Evolutionary conservation across 2,797 vertebrate species (phyloP).

Genomic region (Sebastiscus tertius): DNA sequence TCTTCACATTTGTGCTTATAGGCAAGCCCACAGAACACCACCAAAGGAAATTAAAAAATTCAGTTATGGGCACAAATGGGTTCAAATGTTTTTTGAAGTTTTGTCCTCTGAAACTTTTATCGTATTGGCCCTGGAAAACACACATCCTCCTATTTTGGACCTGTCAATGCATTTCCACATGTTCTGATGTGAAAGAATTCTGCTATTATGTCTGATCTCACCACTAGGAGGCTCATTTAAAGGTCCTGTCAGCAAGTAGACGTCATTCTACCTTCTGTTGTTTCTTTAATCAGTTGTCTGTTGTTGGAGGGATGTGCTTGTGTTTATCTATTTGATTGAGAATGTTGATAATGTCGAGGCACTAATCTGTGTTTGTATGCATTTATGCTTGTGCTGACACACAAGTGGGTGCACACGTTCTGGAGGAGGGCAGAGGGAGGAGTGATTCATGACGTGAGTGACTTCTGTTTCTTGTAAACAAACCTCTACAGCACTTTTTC

Average conservation of each 20-base stretch:
- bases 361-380: neutral
- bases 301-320: neutral
- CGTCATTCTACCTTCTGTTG: neutral
- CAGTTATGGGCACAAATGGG: too few species aligned
- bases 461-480: constrained; percentile 5
- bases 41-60: fast-evolving
- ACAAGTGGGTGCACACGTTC: neutral
- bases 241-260: neutral
- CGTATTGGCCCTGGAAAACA: neutral
- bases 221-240: constrained; percentile 12
- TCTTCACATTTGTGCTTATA: too few species aligned
- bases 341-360: neutral
- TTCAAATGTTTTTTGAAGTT: neutral
- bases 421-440: neutral
- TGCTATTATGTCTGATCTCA: neutral
- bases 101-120: neutral
- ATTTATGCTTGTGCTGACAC: neutral
- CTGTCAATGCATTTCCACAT: neutral
- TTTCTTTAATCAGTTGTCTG: neutral
- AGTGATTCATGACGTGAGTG: neutral
- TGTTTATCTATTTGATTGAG: neutral
- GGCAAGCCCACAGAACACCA: too few species aligned
- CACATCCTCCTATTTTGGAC: neutral
- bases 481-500: neutral
- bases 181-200: neutral